phyloP scores from a whole-genome alignment of 2,888 invertebrate species.

The Acrobeloides nanus region DNA sequence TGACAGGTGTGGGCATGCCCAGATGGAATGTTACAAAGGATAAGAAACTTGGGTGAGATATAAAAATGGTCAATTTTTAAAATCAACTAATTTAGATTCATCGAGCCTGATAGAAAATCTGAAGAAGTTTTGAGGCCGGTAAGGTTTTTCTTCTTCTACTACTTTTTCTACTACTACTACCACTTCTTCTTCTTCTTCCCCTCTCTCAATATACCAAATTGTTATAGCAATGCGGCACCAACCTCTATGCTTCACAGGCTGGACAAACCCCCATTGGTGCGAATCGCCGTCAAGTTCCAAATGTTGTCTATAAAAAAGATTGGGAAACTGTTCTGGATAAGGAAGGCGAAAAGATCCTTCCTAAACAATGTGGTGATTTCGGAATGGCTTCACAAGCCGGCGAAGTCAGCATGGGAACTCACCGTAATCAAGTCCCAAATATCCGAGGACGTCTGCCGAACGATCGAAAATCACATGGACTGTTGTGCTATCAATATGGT shows the following conservation, averaged over 20 bases:
- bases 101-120: slow-evolving; percentile 48
- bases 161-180: no score
- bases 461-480: slow-evolving; percentile 49
- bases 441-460: slow-evolving; percentile 52
- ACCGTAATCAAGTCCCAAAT: slow-evolving; percentile 51
- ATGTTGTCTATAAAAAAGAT: slow-evolving; percentile 42
- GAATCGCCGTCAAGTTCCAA: slow-evolving; percentile 43
- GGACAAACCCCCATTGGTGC: slow-evolving; percentile 52
- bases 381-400: slow-evolving; percentile 48
- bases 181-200: no score
- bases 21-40: slow-evolving; percentile 51
- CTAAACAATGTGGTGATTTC: slow-evolving; percentile 52
- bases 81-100: slow-evolving; percentile 30
- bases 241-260: slow-evolving; percentile 51
- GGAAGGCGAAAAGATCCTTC: slow-evolving; percentile 51
- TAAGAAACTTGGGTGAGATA: slow-evolving; percentile 42
- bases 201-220: background rate
- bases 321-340: slow-evolving; percentile 52
- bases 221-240: slow-evolving; percentile 48
- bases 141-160: no score
- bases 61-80: slow-evolving; percentile 4
- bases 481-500: slow-evolving; percentile 53
- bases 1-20: slow-evolving; percentile 50
- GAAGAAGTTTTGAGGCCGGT: slow-evolving; percentile 32
- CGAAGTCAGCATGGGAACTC: slow-evolving; percentile 46